These are phyloP conservation scores for Danaus plexippus DNA, from an alignment of 1,140 invertebrate genomes.

Conservation along the genomic window DNA sequence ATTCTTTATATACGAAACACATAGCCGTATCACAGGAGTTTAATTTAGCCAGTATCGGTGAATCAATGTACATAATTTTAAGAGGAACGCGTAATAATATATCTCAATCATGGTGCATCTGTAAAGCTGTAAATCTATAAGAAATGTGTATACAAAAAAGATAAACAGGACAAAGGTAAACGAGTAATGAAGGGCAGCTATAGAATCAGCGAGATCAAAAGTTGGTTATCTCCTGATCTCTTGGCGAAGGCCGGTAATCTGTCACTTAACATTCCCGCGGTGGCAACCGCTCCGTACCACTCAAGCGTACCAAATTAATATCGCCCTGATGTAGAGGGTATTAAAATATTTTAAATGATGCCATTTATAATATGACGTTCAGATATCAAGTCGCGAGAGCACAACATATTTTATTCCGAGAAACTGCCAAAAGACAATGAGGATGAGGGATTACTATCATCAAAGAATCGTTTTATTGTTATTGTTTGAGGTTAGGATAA, in stretches of 20 bases:
- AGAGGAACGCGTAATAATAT: too few relatives aligned
- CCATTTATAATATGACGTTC: conserved; percentile 69
- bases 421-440: conserved; percentile 72
- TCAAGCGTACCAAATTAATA: conserved; percentile 70
- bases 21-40: too few relatives aligned
- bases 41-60: too few relatives aligned
- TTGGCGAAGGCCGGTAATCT: conserved; percentile 52
- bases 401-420: conserved; percentile 68
- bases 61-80: too few relatives aligned
- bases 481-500: conserved; percentile 52
- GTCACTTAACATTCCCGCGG: conserved; percentile 68
- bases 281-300: conserved; percentile 58
- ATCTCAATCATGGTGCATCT: too few relatives aligned
- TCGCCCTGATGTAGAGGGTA: conserved; percentile 65
- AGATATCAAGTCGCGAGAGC: conserved; percentile 62
- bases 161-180: conserved; percentile 1
- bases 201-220: conserved; percentile 49
- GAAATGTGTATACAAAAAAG: neutral
- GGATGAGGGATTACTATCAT: conserved; percentile 69
- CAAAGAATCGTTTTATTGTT: conserved; percentile 63
- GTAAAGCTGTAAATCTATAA: too few relatives aligned
- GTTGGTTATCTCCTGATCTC: conserved; percentile 57
- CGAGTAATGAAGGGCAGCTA: conserved; percentile 26
- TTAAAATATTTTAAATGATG: conserved; percentile 71
- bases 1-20: too few relatives aligned